Base-by-base conservation (phyloP, 2,888 invertebrate genomes). In the Tinea trinotella region DNA sequence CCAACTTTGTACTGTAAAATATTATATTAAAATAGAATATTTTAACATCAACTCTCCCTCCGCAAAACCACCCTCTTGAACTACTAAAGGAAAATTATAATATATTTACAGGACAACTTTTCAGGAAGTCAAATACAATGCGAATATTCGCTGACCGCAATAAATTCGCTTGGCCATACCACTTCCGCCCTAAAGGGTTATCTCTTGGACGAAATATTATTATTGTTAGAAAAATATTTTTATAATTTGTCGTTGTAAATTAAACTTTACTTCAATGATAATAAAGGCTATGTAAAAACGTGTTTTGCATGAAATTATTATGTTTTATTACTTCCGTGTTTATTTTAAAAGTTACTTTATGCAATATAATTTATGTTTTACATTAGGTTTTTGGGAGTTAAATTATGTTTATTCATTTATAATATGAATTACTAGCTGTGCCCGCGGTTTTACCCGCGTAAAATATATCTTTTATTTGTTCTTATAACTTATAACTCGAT, bases 161-260 rank as follows among this genome's bases (percentile, higher is more conserved):
- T 40, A 40, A 40, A 40, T 40, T 40, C 40, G 40, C n/a, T n/a
- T 40, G 40, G 13, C 40, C 13, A 4, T 15, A 40, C 40, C 13
- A 40, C 40, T 40, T 40, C 40, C 40, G 40, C 13, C 6, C 13
- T 7, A 13, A 40, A 40, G 40, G 40, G 40, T 40, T 40, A 13
- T 40, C 40, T 40, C 10, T 40, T 40, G 5, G 24, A 5, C 24
- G 9, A 9, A 7, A 24, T 7, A 24, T 7, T 24, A 7, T n/a
- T 24, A 7, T 24, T 9, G 6, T 9, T 9, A 24, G 9, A 24
- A 24, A 7, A 7, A 9, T 24, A 24, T 24, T 5, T 24, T 24
- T 24, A 24, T 24, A 24, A 24, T 7, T 7, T 24, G n/a, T 24
- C 24, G 6, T 24, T 24, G 24, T 9, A n/a, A n/a, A n/a, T n/a